A percentile compares a stretch with the other conserved stretches of the same genome.
phyloP scores from a whole-genome alignment of 2,797 vertebrate genomes.

The Hydrolagus colliei region DNA sequence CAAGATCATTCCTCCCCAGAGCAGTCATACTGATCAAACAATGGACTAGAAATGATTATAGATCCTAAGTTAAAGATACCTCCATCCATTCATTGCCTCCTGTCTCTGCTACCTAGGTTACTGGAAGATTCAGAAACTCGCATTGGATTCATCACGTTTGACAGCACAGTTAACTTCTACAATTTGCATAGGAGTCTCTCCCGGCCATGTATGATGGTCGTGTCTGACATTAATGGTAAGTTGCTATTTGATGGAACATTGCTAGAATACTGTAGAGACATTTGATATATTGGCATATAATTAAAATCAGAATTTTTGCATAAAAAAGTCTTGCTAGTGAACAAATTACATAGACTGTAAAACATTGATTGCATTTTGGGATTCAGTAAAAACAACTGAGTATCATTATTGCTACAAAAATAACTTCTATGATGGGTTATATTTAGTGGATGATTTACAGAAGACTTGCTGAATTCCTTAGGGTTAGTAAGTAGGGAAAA shows the following conservation, averaged over 20 bases:
- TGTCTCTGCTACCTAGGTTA: conserved; percentile 32
- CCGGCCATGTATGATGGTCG: conserved; percentile 29
- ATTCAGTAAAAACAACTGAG: too few relatives aligned
- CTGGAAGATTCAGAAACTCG: conserved; percentile 29
- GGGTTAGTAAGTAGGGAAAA: too few relatives aligned
- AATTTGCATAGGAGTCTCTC: conserved; percentile 17
- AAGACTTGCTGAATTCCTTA: too few relatives aligned
- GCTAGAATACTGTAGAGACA: too few relatives aligned
- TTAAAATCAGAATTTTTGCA: too few relatives aligned
- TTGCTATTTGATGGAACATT: not conserved
- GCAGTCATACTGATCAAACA: not conserved
- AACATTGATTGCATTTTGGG: too few relatives aligned
- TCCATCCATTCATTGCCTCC: not conserved
- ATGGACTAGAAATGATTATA: not conserved
- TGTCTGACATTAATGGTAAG: conserved; percentile 31
- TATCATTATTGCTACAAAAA: too few relatives aligned
- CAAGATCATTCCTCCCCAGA: not conserved
- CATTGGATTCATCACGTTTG: conserved; percentile 33
- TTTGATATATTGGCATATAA: too few relatives aligned
- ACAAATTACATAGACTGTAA: too few relatives aligned
- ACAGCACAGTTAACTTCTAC: conserved; percentile 33
- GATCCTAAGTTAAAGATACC: not conserved
- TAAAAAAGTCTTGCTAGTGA: too few relatives aligned
- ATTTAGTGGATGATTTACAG: too few relatives aligned
- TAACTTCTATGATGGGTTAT: too few relatives aligned